A percentile compares a stretch with the other conserved stretches of the same genome.
These are phyloP conservation scores for Erebia ligea DNA, from an alignment of 2,888 invertebrate genomes.

Conservation along the genomic window DNA sequence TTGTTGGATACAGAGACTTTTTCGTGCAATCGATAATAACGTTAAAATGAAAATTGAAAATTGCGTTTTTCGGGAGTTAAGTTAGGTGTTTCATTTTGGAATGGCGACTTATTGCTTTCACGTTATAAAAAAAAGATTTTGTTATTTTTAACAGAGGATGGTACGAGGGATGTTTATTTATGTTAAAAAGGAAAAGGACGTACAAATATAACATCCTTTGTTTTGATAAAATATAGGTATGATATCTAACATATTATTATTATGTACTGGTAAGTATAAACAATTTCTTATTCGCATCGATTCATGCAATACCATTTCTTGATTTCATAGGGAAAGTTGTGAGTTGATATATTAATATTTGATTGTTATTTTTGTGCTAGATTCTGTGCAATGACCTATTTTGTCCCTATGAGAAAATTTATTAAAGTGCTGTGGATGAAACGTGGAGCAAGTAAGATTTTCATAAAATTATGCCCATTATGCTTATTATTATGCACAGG, in stretches of 20 bases:
- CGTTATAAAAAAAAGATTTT: not conserved
- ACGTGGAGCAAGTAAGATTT: slow-evolving; percentile 17
- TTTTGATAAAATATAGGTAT: slow-evolving; percentile 2
- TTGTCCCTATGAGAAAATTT: slow-evolving; percentile 11
- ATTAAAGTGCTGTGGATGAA: slow-evolving; percentile 4
- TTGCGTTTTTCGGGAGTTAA: not conserved
- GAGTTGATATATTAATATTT: not conserved
- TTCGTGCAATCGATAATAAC: slow-evolving; percentile 6
- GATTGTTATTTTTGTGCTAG: not conserved
- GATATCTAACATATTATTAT: not conserved
- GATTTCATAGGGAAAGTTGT: not conserved
- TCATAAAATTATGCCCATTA: no score
- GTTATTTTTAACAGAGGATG: no score
- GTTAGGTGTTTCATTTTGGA: not conserved
- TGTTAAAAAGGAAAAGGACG: not conserved
- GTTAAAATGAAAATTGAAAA: not conserved
- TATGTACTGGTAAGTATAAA: not conserved
- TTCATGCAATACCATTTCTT: not conserved
- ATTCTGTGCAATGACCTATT: slow-evolving; percentile 10
- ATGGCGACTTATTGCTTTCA: not conserved
- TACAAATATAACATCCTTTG: slow-evolving; percentile 3
- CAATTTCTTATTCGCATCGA: not conserved
- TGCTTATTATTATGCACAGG: no score
- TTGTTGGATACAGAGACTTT: not conserved
- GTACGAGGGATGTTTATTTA: not conserved